A percentile compares a stretch with the other conserved stretches of the same genome.
Conservation (phyloP, 2,113 vertebrate species). For the Boulengeromyrus knoepffleri region DNA sequence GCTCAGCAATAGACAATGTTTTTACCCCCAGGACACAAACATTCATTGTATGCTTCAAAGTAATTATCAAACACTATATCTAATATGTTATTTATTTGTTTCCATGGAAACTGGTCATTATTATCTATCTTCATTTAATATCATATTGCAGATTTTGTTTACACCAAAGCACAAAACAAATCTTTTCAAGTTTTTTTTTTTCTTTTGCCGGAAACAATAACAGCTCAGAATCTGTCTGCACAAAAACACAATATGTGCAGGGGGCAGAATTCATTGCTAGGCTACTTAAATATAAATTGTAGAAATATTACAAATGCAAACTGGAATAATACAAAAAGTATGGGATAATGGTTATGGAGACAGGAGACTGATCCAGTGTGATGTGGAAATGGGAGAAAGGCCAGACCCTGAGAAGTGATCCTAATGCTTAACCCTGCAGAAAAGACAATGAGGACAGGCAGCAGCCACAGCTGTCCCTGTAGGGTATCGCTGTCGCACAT, state of each 20-base stretch:
- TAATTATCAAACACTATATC: slow-evolving; percentile 28
- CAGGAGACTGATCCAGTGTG: not conserved
- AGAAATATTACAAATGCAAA: not conserved
- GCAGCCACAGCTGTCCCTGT: not conserved
- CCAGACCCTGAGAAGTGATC: not conserved
- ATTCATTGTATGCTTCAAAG: slow-evolving; percentile 15
- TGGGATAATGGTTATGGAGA: not conserved
- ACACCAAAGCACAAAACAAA: slow-evolving; percentile 1
- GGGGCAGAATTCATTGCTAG: not conserved
- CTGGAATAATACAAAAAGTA: not conserved
- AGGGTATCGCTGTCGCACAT: not conserved
- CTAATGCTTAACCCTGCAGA: not conserved
- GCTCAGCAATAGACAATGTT: not conserved
- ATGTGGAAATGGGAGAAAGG: not conserved
- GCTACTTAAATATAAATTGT: not conserved
- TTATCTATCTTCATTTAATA: slow-evolving; percentile 35
- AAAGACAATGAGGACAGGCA: not conserved
- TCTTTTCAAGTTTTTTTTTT: not conserved
- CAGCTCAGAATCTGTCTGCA: not conserved
- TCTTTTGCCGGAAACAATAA: not conserved
- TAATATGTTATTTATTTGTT: slow-evolving; percentile 35
- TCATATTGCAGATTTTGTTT: slow-evolving; percentile 19
- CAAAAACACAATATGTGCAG: not conserved
- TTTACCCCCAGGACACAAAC: slow-evolving; percentile 22
- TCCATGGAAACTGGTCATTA: slow-evolving; percentile 46